A percentile compares a stretch with the other conserved stretches of the same genome.
phyloP scores from a whole-genome alignment of 2,113 vertebrate genomes.

The Zootoca vivipara region DNA sequence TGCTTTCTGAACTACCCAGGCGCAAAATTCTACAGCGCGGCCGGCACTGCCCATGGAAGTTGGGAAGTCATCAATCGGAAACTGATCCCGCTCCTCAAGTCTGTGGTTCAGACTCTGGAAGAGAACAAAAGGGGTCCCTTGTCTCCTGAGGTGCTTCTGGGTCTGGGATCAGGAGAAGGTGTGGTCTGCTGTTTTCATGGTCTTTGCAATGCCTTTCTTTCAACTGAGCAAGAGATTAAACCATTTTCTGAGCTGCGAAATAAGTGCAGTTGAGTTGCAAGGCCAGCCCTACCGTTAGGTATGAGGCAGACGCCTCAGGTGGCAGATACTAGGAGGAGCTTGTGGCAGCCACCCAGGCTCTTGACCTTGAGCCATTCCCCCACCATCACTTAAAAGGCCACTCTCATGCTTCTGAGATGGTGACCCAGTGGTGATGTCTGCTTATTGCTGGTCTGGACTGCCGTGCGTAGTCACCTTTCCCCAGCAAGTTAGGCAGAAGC shows the following conservation, averaged over 20 bases:
- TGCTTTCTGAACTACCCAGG: conserved; percentile 81
- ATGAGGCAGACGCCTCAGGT: background rate
- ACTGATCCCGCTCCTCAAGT: conserved; percentile 80
- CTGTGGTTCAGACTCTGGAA: conserved; percentile 70
- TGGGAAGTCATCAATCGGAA: conserved; percentile 66
- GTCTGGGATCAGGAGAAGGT: conserved; percentile 24
- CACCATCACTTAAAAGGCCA: no score
- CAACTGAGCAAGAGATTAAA: background rate
- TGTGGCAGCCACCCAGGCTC: no score
- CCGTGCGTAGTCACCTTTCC: no score
- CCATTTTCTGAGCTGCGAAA: background rate
- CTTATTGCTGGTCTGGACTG: no score
- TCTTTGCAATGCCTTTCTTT: background rate
- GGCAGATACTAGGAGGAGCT: no score
- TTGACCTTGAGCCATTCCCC: no score
- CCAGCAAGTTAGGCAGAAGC: no score
- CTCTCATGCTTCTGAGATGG: no score
- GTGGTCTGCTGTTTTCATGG: rapidly evolving
- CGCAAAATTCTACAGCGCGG: conserved; percentile 45
- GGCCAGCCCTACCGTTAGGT: background rate
- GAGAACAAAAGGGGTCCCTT: conserved; percentile 50
- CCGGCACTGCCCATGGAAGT: background rate
- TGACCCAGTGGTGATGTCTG: no score
- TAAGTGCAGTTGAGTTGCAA: background rate
- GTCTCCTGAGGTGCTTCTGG: background rate